Evolutionary conservation across 1,140 invertebrate genomes (phyloP).

Genomic region (Bombus terrestris): DNA sequence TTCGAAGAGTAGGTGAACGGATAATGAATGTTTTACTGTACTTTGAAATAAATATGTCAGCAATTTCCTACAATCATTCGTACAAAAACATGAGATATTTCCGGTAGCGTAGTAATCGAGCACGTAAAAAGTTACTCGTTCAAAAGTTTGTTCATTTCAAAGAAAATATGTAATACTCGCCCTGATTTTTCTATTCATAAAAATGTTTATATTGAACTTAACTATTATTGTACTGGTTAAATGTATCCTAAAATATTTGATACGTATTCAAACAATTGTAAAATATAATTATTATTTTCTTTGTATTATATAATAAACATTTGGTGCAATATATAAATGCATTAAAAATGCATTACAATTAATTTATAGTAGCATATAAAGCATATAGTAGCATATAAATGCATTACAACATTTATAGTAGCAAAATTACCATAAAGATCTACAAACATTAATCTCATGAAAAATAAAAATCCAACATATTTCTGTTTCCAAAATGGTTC

Average conservation of each 20-base stretch:
- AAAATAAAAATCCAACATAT: neutral
- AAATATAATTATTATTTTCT: neutral
- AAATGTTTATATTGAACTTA: too few relatives aligned
- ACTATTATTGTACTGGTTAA: too few relatives aligned
- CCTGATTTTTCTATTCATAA: too few relatives aligned
- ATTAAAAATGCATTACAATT: neutral
- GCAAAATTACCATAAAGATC: neutral
- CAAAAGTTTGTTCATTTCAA: neutral
- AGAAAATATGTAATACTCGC: neutral
- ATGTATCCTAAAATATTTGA: too few relatives aligned
- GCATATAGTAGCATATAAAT: too few relatives aligned
- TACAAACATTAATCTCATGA: neutral
- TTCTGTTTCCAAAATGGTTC: neutral
- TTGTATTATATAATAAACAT: neutral
- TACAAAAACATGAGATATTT: neutral
- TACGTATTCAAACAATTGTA: neutral
- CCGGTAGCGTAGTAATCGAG: neutral
- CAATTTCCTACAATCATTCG: neutral
- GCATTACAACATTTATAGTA: neutral
- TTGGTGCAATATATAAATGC: neutral
- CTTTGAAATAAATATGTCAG: neutral
- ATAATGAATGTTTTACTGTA: neutral
- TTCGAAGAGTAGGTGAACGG: neutral
- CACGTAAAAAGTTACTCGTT: neutral
- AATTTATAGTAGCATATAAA: too few relatives aligned